Conservation (phyloP, 2,888 invertebrate species). For the Drosophila suboccidentalis region DNA sequence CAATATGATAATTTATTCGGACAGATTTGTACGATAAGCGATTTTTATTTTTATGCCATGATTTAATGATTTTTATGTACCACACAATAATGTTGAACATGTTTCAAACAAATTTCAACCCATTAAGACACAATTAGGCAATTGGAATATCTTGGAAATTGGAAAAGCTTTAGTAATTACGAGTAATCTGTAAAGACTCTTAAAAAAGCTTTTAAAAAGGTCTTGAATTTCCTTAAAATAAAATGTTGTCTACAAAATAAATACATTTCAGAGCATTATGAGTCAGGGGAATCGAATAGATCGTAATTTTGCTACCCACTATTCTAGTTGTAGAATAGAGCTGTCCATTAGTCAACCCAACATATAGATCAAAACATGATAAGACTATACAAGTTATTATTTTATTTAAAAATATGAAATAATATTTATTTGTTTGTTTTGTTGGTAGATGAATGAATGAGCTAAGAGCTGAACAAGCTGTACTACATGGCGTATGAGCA, state of each 20-base stretch:
- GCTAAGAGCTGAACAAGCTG: slow-evolving; percentile 29
- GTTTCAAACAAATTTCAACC: slow-evolving; percentile 48
- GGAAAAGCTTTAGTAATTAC: not conserved
- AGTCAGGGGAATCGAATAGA: not conserved
- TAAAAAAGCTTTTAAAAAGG: not conserved
- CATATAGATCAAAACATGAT: slow-evolving; percentile 8
- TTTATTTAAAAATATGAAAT: not conserved
- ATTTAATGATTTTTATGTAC: slow-evolving; percentile 62
- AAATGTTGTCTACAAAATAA: not conserved
- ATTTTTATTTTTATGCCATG: slow-evolving; percentile 74
- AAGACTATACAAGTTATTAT: slow-evolving; percentile 2
- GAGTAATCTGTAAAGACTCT: not conserved
- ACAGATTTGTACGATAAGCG: slow-evolving; percentile 60
- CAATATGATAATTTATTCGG: slow-evolving; percentile 45
- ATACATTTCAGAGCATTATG: not conserved
- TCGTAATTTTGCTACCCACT: slow-evolving; percentile 1
- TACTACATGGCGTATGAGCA: slow-evolving; percentile 67
- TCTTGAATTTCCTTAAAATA: not conserved
- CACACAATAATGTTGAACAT: slow-evolving; percentile 50
- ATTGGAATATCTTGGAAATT: slow-evolving; percentile 4
- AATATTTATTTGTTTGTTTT: slow-evolving; percentile 2
- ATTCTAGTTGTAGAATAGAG: not conserved
- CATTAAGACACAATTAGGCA: slow-evolving; percentile 52
- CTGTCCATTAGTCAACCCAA: not conserved
- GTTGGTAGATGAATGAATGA: slow-evolving; percentile 7